phyloP scores from a whole-genome alignment of 2,113 vertebrate species.

The Piprites chloris region DNA sequence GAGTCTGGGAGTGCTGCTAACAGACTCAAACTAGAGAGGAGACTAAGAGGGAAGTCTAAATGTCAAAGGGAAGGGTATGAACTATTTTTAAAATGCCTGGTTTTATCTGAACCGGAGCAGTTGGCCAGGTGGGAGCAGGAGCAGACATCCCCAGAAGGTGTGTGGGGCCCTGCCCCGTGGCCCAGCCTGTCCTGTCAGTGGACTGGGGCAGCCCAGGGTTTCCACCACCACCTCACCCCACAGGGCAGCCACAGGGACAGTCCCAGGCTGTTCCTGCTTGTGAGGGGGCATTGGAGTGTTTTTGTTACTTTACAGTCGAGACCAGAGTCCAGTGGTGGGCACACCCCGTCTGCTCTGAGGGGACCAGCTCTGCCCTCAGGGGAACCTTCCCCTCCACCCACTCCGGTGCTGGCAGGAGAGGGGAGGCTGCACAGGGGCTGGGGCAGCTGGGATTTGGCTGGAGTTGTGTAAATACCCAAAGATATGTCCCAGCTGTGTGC shows the following conservation, averaged over 20 bases:
- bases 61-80: background rate
- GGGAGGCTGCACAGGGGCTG: rapidly evolving
- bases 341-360: rapidly evolving
- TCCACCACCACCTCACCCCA: rapidly evolving
- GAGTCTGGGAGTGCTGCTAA: background rate
- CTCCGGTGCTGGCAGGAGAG: background rate
- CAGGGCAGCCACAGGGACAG: no score
- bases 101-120: no score
- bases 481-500: background rate
- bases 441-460: background rate
- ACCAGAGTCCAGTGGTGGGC: rapidly evolving
- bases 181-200: background rate
- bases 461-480: no score
- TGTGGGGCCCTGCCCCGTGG: background rate
- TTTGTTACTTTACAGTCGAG: background rate
- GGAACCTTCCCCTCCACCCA: background rate
- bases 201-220: background rate
- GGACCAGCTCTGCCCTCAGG: background rate
- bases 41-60: background rate
- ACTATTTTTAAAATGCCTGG: background rate
- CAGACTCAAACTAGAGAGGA: background rate
- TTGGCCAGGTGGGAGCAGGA: background rate
- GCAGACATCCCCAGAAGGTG: rapidly evolving
- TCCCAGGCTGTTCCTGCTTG: rapidly evolving
- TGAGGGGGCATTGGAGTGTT: rapidly evolving